phyloP scores from a whole-genome alignment of 1,140 invertebrate species.

The Lucilia cuprina region DNA sequence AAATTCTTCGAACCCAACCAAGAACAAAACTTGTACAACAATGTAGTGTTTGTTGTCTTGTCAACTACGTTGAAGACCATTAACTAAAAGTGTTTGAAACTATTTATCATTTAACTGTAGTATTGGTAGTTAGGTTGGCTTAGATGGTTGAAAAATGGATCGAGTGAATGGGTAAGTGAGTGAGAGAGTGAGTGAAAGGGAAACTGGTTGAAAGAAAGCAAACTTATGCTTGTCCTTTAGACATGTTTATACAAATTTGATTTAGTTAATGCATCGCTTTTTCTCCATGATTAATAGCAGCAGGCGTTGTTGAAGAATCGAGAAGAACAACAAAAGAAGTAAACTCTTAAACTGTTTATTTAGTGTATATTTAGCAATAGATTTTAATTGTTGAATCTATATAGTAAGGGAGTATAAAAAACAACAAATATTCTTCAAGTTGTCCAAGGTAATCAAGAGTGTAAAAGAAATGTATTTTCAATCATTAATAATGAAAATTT shows the following conservation, averaged over 20 bases:
- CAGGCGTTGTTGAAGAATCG: not conserved
- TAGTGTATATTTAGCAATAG: not conserved
- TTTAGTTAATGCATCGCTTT: constrained; percentile 17
- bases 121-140: not conserved
- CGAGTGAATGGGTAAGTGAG: not conserved
- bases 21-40: not conserved
- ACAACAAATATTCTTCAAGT: not conserved
- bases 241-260: constrained; percentile 18
- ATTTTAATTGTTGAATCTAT: not conserved
- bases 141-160: too few relatives aligned
- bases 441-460: not conserved
- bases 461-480: not conserved
- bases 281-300: not conserved
- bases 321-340: not conserved
- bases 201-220: not conserved
- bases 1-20: not conserved
- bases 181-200: not conserved
- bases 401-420: not conserved
- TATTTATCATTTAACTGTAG: constrained; percentile 16
- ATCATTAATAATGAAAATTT: not conserved
- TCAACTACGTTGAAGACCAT: not conserved
- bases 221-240: not conserved
- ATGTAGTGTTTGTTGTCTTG: not conserved
- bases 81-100: constrained; percentile 26
- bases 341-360: not conserved